Base-by-base conservation (phyloP, 2,888 invertebrate species). In the Ectemnius cavifrons region DNA sequence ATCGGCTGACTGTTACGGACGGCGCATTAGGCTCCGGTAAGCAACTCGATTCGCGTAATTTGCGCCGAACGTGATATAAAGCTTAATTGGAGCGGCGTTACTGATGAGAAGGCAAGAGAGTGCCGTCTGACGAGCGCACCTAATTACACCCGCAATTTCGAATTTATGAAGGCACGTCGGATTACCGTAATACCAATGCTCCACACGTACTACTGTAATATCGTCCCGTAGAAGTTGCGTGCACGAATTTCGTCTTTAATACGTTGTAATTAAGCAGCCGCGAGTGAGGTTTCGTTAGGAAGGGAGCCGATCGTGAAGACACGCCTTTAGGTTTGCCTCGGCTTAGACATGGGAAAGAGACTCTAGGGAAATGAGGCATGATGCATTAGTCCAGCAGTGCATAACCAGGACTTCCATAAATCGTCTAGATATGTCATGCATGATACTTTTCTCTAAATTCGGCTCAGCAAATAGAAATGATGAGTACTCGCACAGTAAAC, bases 311-410 rank as follows among this genome's bases (percentile, higher is more conserved):
- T 37, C 37, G 8, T 37, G 37, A 37, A 37, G 37, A 37, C 37
- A 37, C 37, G 37, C 37, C 37, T 37, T 37, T 37, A 37, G 37
- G 37, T 37, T 37, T 37, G 37, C 8, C 37, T 37, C 2, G 37
- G 37, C 37, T 6, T 37, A 37, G 37, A 4, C 45, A 23, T 0
- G 37, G 37, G 13, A 46, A 63, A 47, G 49, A 79, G 78, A 78
- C 87, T 78, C 82, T n/a, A 63, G 87, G 86, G 86, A 87, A 87
- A 87, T 87, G 85, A 85, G 82, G 86, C 80, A 80, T 76, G 78
- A 79, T 85, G 86, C 86, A 87, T 87, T 84, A 87, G 85, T 37
- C 85, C 83, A 86, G 71, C 80, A 82, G 77, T 75, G 85, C 83
- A 86, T 84, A 85, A 85, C 84, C 79, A 84, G 84, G 84, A 84